Percentiles rank a stretch among this genome's conserved stretches.
These are phyloP conservation scores for Conopomorpha cramerella DNA, from an alignment of 1,140 invertebrate species.

Conservation along the genomic window DNA sequence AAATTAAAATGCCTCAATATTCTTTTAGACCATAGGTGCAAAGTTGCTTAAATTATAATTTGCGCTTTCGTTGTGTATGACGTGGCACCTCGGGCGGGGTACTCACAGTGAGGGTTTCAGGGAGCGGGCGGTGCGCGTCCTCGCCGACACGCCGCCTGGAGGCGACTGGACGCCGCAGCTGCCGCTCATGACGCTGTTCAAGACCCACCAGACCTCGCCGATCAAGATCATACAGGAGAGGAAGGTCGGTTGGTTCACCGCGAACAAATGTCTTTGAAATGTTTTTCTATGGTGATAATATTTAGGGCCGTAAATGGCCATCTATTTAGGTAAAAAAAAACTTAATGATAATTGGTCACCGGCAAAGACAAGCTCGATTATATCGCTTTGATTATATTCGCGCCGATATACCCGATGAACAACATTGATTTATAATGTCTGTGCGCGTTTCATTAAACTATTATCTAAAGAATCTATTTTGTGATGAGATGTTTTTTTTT, in stretches of 20 bases:
- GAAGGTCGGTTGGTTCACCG: conserved; percentile 55
- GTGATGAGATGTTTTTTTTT: too few relatives aligned
- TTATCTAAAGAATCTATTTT: too few relatives aligned
- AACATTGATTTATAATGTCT: background rate
- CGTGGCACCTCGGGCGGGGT: too few relatives aligned
- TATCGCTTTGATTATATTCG: background rate
- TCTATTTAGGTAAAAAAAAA: background rate
- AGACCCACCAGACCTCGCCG: conserved; percentile 70
- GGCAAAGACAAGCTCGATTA: background rate
- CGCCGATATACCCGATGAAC: background rate
- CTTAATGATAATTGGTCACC: background rate
- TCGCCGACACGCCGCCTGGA: conserved; percentile 14
- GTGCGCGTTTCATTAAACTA: too few relatives aligned
- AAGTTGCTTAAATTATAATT: too few relatives aligned
- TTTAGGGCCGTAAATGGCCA: background rate
- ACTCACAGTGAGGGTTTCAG: conserved; percentile 45
- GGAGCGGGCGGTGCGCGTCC: conserved; percentile 30
- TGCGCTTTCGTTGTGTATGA: too few relatives aligned
- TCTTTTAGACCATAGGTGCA: too few relatives aligned
- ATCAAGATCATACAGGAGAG: conserved; percentile 78
- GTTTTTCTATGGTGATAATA: background rate
- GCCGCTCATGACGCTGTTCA: conserved; percentile 81
- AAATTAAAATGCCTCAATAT: too few relatives aligned
- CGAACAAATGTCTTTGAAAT: background rate
- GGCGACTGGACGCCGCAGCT: conserved; percentile 71